A percentile compares a stretch with the other conserved stretches of the same genome.
Conservation (phyloP, 2,113 vertebrate species). For the Heptranchias perlo region DNA sequence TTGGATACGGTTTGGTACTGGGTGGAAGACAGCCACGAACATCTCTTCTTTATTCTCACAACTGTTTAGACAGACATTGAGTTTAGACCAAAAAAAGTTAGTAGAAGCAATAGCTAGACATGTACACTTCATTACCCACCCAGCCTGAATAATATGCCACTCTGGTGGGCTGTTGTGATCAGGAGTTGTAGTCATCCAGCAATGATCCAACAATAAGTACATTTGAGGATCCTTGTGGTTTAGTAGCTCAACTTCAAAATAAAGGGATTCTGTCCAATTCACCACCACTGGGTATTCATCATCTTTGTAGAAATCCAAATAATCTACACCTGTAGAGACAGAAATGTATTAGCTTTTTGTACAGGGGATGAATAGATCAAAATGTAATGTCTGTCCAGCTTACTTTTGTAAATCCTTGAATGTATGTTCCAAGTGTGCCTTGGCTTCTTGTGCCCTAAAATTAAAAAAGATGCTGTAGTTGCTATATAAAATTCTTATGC, state of each 20-base stretch:
- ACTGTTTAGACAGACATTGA: background rate
- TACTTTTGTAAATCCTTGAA: slow-evolving; percentile 27
- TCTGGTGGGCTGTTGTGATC: background rate
- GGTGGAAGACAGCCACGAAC: background rate
- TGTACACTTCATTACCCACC: background rate
- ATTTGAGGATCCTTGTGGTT: slow-evolving; percentile 45
- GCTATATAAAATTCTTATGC: too few species aligned
- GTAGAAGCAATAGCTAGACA: background rate
- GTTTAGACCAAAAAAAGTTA: background rate
- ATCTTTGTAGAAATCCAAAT: slow-evolving; percentile 46
- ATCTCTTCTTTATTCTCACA: background rate
- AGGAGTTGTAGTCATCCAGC: slow-evolving; percentile 3
- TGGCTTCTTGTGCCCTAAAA: background rate
- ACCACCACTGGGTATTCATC: slow-evolving; percentile 52
- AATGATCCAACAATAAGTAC: background rate
- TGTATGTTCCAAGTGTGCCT: slow-evolving; percentile 43
- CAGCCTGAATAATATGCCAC: background rate
- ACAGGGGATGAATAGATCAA: background rate
- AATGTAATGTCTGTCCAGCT: background rate
- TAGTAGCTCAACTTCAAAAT: slow-evolving; percentile 56
- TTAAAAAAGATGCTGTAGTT: background rate
- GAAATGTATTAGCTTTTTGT: slow-evolving; percentile 48
- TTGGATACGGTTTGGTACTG: background rate
- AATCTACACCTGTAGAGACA: slow-evolving; percentile 46
- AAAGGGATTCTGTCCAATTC: slow-evolving; percentile 51